Base-by-base conservation (phyloP, 2,113 vertebrate genomes). In the Hydrochoerus hydrochaeris region DNA sequence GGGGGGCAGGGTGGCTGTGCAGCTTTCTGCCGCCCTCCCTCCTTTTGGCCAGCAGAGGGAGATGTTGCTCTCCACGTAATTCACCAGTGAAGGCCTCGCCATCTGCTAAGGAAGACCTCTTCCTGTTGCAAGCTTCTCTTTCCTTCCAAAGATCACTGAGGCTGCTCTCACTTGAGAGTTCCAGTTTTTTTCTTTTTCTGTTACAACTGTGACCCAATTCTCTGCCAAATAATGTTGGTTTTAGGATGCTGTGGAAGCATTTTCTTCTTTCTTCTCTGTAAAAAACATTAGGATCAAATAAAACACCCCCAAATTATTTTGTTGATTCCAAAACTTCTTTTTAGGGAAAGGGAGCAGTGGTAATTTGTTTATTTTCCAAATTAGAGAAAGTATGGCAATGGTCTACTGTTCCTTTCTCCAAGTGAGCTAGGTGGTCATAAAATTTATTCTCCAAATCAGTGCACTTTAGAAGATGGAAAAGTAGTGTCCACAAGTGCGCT, bases 211-310 rank as follows among this genome's bases (percentile, higher is more conserved):
- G 24, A 83, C 22, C 4, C 11, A 69, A 10, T 85, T 82, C 52
- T 92, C 91, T 60, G 75, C 26, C 80, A 90, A 69, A 81, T 57
- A 83, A n/a, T 35, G 16, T 28, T 46, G 41, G 8, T 44, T 57
- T 95, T 78, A 88, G 30, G 71, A 52, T 73, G 30, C 41, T 58
- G 24, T 8, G 46, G 54, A 60, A 78, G 16, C 38, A 88, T 57
- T 89, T 95, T 75, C 46, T 20, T 90, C 28, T 41, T 26, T 86
- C 32, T 24, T 60, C 3, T 38, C 80, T 84, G 19, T 57, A 30
- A 82, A 17, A 94, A 96, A 92, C 1, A 82, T 24, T 83, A 60
- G 19, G 44, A 44, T 93, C 80, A 95, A 87, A 87, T 75, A 62
- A 41, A 60, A 41, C 2, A 69, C 1, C 5, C 28, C 5, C 26